These are phyloP conservation scores for Lydus trimaculatus DNA, from an alignment of 2,888 invertebrate species.

Conservation along the genomic window DNA sequence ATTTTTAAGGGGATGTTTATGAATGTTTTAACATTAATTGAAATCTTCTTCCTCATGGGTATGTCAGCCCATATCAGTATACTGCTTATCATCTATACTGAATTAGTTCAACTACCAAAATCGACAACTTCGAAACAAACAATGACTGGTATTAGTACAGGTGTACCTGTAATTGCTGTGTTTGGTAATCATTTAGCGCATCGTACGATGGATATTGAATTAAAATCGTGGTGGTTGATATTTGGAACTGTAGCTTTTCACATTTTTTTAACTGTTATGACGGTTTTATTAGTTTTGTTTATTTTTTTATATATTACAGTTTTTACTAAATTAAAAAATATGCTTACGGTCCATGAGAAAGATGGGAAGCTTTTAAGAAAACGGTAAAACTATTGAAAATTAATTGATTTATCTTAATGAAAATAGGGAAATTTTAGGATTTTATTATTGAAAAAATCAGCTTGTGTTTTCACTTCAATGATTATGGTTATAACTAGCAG, in stretches of 20 bases:
- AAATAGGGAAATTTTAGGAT: conserved; percentile 63
- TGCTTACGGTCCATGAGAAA: conserved; percentile 69
- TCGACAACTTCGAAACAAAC: conserved; percentile 67
- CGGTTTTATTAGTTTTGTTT: conserved; percentile 73
- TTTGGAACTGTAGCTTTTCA: conserved; percentile 67
- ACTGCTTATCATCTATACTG: conserved; percentile 74
- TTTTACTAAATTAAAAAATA: conserved; percentile 67
- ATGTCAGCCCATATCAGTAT: conserved; percentile 77
- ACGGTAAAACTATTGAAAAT: conserved; percentile 58
- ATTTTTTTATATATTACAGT: conserved; percentile 73
- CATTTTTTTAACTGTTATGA: conserved; percentile 73
- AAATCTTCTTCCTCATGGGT: conserved; percentile 71
- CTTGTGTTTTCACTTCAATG: conserved; percentile 67
- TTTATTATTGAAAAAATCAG: conserved; percentile 68
- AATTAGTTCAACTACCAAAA: conserved; percentile 68
- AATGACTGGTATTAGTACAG: conserved; percentile 73
- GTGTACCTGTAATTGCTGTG: conserved; percentile 72
- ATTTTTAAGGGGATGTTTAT: conserved; percentile 19
- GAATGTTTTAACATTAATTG: conserved; percentile 53
- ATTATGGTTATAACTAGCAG: conserved; percentile 68
- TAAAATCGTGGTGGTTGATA: conserved; percentile 72
- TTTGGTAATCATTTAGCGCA: conserved; percentile 73
- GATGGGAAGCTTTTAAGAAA: conserved; percentile 65
- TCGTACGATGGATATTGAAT: conserved; percentile 66
- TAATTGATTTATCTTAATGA: too few species aligned